Evolutionary conservation across 2,797 vertebrate genomes (phyloP).

Genomic region (Ptychobarbus kaznakovi): DNA sequence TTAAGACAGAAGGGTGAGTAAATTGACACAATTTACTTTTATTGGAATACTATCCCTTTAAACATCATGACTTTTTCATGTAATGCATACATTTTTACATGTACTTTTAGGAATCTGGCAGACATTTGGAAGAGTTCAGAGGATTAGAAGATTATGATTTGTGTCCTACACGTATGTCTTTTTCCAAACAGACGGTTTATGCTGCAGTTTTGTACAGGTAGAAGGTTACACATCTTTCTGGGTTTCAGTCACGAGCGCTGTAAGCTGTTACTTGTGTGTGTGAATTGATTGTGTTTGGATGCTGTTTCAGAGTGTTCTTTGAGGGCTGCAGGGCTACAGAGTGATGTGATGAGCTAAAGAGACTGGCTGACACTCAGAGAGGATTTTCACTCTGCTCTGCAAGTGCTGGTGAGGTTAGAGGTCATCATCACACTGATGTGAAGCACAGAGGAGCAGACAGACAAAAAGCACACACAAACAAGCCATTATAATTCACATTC

Average conservation of each 20-base stretch:
- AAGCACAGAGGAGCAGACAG: conserved; percentile 46
- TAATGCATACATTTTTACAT: background rate
- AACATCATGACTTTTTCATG: background rate
- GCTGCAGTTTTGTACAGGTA: background rate
- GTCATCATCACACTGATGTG: conserved; percentile 50
- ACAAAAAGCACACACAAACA: conserved; percentile 35
- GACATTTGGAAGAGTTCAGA: background rate
- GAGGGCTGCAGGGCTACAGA: conserved; percentile 6
- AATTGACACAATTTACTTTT: background rate
- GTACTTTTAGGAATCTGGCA: background rate
- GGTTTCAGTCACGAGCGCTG: background rate
- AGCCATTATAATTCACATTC: conserved; percentile 53
- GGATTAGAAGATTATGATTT: background rate
- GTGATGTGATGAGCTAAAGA: conserved; percentile 36
- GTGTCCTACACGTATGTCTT: background rate
- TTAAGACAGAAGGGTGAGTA: background rate
- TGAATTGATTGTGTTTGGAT: conserved; percentile 64
- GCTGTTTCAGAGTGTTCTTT: conserved; percentile 30
- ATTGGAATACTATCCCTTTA: background rate
- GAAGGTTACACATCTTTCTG: conserved; percentile 2
- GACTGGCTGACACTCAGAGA: conserved; percentile 33
- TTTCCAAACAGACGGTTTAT: background rate
- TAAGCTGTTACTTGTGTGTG: conserved; percentile 39
- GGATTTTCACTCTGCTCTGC: conserved; percentile 46
- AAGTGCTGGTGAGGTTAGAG: conserved; percentile 50